Conservation (phyloP, 2,888 invertebrate genomes). For the Norana najaformis region DNA sequence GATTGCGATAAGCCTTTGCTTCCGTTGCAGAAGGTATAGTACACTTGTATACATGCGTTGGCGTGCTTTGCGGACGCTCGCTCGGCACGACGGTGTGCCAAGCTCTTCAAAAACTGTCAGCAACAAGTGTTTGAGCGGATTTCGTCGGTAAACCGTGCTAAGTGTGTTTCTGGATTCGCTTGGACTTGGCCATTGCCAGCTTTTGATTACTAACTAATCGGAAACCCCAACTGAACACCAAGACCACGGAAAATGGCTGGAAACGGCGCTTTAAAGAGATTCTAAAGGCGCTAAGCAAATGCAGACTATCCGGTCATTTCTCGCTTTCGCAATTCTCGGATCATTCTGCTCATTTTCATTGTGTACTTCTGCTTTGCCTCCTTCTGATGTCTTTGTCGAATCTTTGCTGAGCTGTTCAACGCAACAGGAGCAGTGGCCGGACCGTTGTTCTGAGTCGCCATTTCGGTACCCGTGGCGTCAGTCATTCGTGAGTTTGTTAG, state of each 20-base stretch:
- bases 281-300: neutral
- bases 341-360: neutral
- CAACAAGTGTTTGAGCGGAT: neutral
- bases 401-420: neutral
- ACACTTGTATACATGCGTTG: neutral
- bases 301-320: neutral
- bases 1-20: neutral
- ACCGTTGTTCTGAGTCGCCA: neutral
- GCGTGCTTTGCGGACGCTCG: neutral
- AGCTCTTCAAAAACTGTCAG: too few relatives aligned
- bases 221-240: neutral
- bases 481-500: neutral
- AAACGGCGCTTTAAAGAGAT: neutral
- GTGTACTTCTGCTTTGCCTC: neutral
- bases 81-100: neutral
- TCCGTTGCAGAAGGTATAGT: neutral
- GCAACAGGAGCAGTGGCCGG: too few relatives aligned
- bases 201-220: neutral
- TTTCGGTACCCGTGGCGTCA: neutral
- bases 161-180: neutral
- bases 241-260: neutral
- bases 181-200: neutral
- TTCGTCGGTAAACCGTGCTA: neutral
- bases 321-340: neutral
- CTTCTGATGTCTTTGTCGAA: neutral